Conservation (phyloP, 2,113 vertebrate genomes). For the Hippocampus barbouri region DNA sequence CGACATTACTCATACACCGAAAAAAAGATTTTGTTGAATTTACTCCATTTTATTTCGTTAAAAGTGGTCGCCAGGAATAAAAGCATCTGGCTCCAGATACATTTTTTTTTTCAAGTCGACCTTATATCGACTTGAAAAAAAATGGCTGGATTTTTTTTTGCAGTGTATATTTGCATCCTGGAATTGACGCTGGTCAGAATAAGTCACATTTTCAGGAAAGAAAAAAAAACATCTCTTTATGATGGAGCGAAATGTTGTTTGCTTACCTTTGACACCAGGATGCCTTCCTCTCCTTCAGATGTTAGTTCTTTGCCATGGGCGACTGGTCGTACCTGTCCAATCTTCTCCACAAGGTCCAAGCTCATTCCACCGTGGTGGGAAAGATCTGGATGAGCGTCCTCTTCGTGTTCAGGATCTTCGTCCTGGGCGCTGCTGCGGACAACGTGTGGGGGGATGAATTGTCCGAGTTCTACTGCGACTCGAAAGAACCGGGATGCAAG, state of each 20-base stretch:
- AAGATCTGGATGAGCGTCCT: conserved; percentile 75
- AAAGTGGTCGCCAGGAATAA: no score
- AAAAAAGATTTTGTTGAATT: no score
- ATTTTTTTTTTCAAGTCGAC: no score
- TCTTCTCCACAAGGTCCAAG: conserved; percentile 68
- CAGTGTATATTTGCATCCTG: no score
- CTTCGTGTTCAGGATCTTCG: conserved; percentile 71
- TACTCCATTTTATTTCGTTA: no score
- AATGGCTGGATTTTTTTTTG: no score
- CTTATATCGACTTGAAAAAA: no score
- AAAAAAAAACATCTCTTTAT: no score
- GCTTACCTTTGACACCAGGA: background rate
- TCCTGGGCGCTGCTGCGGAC: conserved; percentile 60
- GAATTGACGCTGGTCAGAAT: no score
- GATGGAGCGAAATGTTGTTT: background rate
- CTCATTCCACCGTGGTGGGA: conserved; percentile 69
- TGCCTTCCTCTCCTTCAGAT: conserved; percentile 8
- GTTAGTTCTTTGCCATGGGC: conserved; percentile 49
- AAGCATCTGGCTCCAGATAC: no score
- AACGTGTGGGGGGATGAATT: conserved; percentile 70
- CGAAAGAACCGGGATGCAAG: conserved; percentile 55
- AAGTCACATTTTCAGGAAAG: no score
- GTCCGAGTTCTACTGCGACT: conserved; percentile 63
- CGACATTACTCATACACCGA: no score
- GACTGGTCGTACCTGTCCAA: conserved; percentile 69